A percentile compares a stretch with the other conserved stretches of the same genome.
These are phyloP conservation scores for Fistularia tabacaria DNA, from an alignment of 2,797 vertebrate species.

Conservation along the genomic window DNA sequence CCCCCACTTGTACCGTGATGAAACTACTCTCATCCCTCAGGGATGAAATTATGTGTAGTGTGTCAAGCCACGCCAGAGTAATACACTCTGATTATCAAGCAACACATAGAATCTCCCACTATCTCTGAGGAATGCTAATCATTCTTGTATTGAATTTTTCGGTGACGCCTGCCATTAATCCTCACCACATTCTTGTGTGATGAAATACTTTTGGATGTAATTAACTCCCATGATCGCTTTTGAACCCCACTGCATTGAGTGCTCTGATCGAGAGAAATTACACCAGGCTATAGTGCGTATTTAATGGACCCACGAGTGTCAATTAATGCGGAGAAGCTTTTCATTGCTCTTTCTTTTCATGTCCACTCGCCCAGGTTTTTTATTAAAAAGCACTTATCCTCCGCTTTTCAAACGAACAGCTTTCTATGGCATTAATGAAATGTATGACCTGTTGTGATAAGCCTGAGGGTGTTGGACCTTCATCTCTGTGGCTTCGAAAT, in stretches of 20 bases:
- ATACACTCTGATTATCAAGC: slow-evolving; percentile 58
- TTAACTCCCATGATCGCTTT: slow-evolving; percentile 68
- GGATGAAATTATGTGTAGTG: slow-evolving; percentile 58
- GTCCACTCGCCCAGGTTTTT: slow-evolving; percentile 52
- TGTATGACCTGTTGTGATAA: slow-evolving; percentile 28
- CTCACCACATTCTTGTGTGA: slow-evolving; percentile 46
- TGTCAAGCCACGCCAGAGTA: slow-evolving; percentile 47
- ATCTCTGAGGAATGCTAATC: slow-evolving; percentile 66
- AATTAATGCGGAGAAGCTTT: slow-evolving; percentile 66
- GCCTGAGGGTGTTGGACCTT: slow-evolving; percentile 29
- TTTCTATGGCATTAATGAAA: slow-evolving; percentile 4
- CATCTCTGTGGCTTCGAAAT: slow-evolving; percentile 16
- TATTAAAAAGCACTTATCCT: slow-evolving; percentile 55
- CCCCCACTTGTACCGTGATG: slow-evolving; percentile 26
- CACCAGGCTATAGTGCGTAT: slow-evolving; percentile 45
- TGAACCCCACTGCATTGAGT: slow-evolving; percentile 58
- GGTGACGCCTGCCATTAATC: slow-evolving; percentile 69
- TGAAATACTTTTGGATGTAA: slow-evolving; percentile 61
- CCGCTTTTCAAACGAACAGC: slow-evolving; percentile 38
- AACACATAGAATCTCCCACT: slow-evolving; percentile 38
- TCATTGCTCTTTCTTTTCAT: slow-evolving; percentile 58
- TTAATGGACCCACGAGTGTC: slow-evolving; percentile 68
- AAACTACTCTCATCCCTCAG: slow-evolving; percentile 41
- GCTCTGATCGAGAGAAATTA: slow-evolving; percentile 62
- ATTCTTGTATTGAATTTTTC: slow-evolving; percentile 61